phyloP scores from a whole-genome alignment of 1,140 invertebrate species.

The Capitella teleta region DNA sequence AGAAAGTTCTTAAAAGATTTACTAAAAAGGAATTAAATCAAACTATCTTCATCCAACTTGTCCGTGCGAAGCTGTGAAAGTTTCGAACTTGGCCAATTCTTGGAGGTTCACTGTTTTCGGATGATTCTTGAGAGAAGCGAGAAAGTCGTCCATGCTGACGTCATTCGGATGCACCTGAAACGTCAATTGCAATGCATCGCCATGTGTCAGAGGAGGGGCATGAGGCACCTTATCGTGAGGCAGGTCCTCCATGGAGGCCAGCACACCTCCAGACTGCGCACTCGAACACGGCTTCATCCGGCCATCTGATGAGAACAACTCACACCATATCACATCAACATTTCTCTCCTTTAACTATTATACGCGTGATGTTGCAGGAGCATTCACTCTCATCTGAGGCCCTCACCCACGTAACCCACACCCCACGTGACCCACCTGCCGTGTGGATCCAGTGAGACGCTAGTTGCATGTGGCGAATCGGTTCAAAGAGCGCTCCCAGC shows the following conservation, averaged over 20 bases:
- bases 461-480: constrained; percentile 43
- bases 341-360: background rate
- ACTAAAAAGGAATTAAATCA: no score
- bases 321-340: background rate
- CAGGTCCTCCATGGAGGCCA: background rate
- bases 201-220: background rate
- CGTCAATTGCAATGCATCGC: background rate
- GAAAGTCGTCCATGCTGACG: constrained; percentile 21
- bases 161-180: constrained; percentile 23
- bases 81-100: constrained; percentile 23
- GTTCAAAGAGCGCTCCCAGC: constrained; percentile 45
- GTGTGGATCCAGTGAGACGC: constrained; percentile 26
- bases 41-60: constrained; percentile 9
- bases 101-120: constrained; percentile 22
- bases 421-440: constrained; percentile 16
- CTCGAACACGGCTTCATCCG: background rate
- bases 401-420: background rate
- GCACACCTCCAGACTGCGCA: background rate
- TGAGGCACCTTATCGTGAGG: background rate
- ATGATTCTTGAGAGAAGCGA: constrained; percentile 24
- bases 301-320: background rate
- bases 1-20: no score
- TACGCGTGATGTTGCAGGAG: background rate
- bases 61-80: constrained; percentile 19
- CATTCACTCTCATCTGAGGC: background rate